These are phyloP conservation scores for Masnerella sp. DNA, from an alignment of 2,888 invertebrate species.

Conservation along the genomic window DNA sequence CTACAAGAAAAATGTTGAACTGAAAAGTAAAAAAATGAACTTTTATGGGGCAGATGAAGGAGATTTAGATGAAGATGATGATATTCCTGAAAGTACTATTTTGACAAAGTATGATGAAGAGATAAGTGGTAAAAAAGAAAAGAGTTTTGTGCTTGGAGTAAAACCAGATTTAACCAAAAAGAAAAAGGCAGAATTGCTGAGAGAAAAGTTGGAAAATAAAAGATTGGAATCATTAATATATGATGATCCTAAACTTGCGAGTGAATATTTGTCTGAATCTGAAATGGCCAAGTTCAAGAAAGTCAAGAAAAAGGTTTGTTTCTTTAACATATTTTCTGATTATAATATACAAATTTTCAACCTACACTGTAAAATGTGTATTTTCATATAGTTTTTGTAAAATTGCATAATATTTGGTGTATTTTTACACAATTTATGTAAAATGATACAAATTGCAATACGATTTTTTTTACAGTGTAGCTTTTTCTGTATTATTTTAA, in stretches of 20 bases:
- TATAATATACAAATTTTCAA: no score
- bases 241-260: conserved; percentile 85
- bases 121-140: conserved; percentile 85
- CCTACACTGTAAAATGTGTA: no score
- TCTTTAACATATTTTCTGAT: no score
- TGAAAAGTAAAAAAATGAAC: conserved; percentile 88
- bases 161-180: conserved; percentile 80
- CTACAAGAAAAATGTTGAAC: conserved; percentile 88
- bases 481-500: no score
- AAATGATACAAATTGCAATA: no score
- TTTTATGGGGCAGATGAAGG: conserved; percentile 93
- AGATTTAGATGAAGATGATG: conserved; percentile 84
- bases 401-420: no score
- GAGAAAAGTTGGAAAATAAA: conserved; percentile 82
- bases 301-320: conserved; percentile 86
- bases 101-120: conserved; percentile 97
- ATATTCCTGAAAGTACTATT: conserved; percentile 83
- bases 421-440: no score
- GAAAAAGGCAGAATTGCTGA: conserved; percentile 75
- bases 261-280: conserved; percentile 91
- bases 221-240: conserved; percentile 86
- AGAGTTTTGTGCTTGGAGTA: conserved; percentile 88
- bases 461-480: no score
- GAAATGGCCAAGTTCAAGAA: conserved; percentile 92
- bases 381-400: no score